Conservation (phyloP, 2,113 vertebrate species). For the Fregetta grallaria region DNA sequence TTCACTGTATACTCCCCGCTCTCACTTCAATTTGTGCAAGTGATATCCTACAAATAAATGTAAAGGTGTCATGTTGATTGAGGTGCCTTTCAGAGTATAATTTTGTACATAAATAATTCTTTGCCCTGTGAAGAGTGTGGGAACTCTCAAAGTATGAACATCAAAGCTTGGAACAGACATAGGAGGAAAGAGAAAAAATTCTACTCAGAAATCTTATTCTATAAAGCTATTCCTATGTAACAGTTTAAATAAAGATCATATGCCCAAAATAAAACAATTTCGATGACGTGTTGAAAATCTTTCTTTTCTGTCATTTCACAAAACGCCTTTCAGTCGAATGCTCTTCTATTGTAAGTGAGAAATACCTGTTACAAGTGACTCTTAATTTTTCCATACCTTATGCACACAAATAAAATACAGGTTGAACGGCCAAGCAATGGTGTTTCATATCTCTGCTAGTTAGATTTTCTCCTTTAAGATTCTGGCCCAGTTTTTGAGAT, state of each 20-base stretch:
- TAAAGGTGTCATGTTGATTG: neutral
- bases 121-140: neutral
- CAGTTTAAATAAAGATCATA: slow-evolving; percentile 1
- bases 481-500: neutral
- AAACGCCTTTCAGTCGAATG: neutral
- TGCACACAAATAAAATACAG: neutral
- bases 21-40: neutral
- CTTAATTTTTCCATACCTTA: neutral
- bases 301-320: neutral
- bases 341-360: neutral
- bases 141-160: neutral
- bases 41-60: slow-evolving; percentile 1
- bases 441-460: neutral
- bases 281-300: neutral
- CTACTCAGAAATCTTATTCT: neutral
- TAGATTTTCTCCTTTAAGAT: neutral
- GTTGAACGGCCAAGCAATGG: neutral
- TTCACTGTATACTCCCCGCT: neutral
- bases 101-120: neutral
- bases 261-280: neutral
- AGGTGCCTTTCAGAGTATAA: slow-evolving; percentile 15
- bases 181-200: neutral
- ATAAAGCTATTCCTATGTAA: neutral
- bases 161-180: neutral
- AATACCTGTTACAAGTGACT: neutral